Evolutionary conservation across 1,140 invertebrate species (phyloP).

Genomic region (Brachionus plicatilis): DNA sequence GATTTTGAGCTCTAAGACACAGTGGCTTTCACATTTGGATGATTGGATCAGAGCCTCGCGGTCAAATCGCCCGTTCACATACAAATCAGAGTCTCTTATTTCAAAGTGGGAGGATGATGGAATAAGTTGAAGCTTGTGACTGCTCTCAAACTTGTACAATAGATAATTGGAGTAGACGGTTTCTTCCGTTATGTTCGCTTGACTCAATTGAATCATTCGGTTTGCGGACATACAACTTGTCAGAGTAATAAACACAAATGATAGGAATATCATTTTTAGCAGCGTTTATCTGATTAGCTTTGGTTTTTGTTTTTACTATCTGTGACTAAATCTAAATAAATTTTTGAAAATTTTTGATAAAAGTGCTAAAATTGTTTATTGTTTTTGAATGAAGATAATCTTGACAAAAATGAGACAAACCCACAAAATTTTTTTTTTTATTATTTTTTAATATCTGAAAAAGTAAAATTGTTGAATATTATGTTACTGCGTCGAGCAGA

Average conservation of each 20-base stretch:
- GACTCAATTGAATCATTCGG: conserved; percentile 12
- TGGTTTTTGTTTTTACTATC: neutral
- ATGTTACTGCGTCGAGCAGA: neutral
- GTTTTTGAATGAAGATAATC: neutral
- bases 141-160: neutral
- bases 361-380: neutral
- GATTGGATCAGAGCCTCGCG: neutral
- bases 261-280: neutral
- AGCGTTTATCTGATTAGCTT: neutral
- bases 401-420: neutral
- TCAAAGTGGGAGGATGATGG: neutral
- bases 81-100: neutral
- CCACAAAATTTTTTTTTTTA: neutral
- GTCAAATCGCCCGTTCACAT: neutral
- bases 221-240: neutral
- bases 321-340: neutral
- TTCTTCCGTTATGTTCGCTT: neutral
- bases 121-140: neutral
- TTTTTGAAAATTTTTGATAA: neutral
- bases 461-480: neutral
- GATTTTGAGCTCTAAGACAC: conserved; percentile 1
- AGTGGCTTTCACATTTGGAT: neutral
- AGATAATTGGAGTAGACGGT: neutral
- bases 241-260: neutral
- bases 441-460: neutral